A percentile compares a stretch with the other conserved stretches of the same genome.
phyloP scores from a whole-genome alignment of 2,113 vertebrate species.

The Phocoena sinus region DNA sequence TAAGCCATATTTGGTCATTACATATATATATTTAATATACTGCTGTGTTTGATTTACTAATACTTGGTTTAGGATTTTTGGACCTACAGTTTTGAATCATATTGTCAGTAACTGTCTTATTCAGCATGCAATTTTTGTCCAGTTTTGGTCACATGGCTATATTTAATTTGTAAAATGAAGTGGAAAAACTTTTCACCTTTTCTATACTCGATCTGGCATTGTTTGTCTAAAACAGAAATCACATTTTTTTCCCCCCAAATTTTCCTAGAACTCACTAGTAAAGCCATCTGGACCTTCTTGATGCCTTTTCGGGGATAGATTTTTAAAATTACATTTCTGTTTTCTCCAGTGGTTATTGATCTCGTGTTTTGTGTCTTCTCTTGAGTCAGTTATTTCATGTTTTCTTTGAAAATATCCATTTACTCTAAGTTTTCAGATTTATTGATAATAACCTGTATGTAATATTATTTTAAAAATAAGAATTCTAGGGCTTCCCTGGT shows the following conservation, averaged over 20 bases:
- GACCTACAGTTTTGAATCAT: background rate
- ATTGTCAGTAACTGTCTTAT: background rate
- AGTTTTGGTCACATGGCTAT: background rate
- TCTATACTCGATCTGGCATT: background rate
- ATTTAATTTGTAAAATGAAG: background rate
- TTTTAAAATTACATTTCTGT: background rate
- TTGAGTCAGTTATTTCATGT: background rate
- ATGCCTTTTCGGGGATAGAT: background rate
- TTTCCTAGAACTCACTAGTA: background rate
- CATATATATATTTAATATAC: background rate
- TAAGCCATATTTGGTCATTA: background rate
- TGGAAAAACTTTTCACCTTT: background rate
- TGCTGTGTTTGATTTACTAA: background rate
- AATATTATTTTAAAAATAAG: background rate
- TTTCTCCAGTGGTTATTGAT: background rate
- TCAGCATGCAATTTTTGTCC: background rate
- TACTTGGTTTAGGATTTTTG: slow-evolving; percentile 12
- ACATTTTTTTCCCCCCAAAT: background rate
- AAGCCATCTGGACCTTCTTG: background rate
- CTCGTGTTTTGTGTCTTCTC: background rate
- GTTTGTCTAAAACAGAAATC: background rate
- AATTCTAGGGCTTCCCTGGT: too few species aligned
- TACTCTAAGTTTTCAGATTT: background rate
- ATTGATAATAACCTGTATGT: background rate
- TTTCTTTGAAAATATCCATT: background rate